Base-by-base conservation (phyloP, 2,888 invertebrate genomes). In the Pecten maximus region DNA sequence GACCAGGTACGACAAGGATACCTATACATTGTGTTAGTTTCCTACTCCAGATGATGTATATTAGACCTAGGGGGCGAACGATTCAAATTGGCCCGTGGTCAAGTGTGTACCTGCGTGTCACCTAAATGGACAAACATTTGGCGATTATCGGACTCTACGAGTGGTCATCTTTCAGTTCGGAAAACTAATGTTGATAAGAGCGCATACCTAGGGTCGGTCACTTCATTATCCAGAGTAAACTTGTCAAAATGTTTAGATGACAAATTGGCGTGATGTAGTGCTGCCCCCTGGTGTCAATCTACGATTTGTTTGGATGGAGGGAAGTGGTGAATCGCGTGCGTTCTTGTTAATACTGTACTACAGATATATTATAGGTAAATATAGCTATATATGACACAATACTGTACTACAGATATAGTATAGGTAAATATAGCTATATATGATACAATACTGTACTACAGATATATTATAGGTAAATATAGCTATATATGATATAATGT, bases 51-150 rank as follows among this genome's bases (percentile, higher is more conserved):
- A 28, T 19, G 28, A 23, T 28, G 74, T 74, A 23, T 74, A 35
- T 74, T 28, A 74, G 74, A 74, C 12, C 74, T 3, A 23, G 50
- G 50, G 19, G 50, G 50, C 23, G n/a, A 74, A 74, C 60, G 28
- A 74, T 74, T 28, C 60, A 74, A 35, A 74, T 23, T 74, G 35
- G 74, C 35, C 74, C 35, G 35, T 74, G 74, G 74, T 74, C 74
- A 74, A 74, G 74, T 28, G 74, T 74, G 35, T 74, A 35, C 74
- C 74, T 16, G 28, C 35, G 74, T 74, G 74, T 74, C 74, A 74
- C 74, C 74, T 74, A 74, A 74, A 74, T 74, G 74, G 74, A 74
- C 74, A 74, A 74, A 74, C 74, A 74, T 74, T 74, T 44, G 28
- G 74, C 35, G 74, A 74, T 74, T 74, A 74, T 74, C 23, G 35